phyloP scores from a whole-genome alignment of 2,888 invertebrate genomes.

The Danaus chrysippus region DNA sequence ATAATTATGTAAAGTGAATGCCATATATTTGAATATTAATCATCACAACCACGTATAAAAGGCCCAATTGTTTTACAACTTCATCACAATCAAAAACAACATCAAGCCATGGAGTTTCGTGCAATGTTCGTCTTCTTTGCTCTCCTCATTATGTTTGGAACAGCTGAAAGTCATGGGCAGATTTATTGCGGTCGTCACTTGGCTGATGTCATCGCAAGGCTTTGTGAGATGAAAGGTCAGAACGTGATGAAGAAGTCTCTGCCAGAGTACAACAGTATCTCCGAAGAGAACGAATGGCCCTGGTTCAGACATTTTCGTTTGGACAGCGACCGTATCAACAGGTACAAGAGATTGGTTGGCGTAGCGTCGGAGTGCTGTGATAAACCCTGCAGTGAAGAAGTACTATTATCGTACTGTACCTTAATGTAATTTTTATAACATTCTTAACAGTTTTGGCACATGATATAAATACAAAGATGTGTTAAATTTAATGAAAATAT shows the following conservation, averaged over 20 bases:
- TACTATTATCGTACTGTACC: constrained; percentile 24
- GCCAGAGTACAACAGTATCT: neutral
- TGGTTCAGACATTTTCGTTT: too few relatives aligned
- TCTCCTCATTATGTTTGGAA: constrained; percentile 11
- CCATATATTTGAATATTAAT: constrained; percentile 15
- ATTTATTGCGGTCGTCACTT: constrained; percentile 27
- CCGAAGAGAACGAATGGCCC: too few relatives aligned
- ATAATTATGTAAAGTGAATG: too few relatives aligned
- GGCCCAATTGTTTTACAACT: neutral
- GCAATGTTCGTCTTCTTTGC: constrained; percentile 5
- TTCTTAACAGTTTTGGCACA: too few relatives aligned
- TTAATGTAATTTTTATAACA: neutral
- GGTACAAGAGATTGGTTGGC: constrained; percentile 38
- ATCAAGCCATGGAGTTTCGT: constrained; percentile 4
- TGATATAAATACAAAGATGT: too few relatives aligned
- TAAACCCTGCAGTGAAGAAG: constrained; percentile 37
- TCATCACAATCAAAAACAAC: neutral
- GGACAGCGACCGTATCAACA: constrained; percentile 28
- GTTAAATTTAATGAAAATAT: too few relatives aligned
- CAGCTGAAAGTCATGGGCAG: constrained; percentile 14
- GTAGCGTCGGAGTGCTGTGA: constrained; percentile 45
- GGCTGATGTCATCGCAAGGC: constrained; percentile 30
- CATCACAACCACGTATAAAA: constrained; percentile 14
- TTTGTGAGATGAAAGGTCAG: constrained; percentile 23
- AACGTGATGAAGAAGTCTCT: constrained; percentile 28